Evolutionary conservation across 2,888 invertebrate species (phyloP).

Genomic region (Andrena bucephala): DNA sequence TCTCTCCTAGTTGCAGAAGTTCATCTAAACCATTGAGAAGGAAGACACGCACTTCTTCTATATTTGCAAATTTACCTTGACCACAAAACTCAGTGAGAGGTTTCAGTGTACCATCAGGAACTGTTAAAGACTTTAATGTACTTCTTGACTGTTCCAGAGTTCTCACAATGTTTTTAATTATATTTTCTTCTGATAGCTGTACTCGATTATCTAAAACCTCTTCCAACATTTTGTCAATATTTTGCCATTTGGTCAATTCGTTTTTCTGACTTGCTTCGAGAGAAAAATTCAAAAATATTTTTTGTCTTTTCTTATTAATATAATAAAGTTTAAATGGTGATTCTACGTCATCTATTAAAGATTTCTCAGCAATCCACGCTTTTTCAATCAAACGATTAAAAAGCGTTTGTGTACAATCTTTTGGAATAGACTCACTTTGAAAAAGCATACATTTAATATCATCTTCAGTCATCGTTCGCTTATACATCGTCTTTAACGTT

Average conservation of each 20-base stretch:
- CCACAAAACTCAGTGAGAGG: slow-evolving; percentile 42
- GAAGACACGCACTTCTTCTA: slow-evolving; percentile 64
- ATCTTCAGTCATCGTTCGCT: neutral
- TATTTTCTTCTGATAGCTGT: neutral
- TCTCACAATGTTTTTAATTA: neutral
- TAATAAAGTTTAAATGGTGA: neutral
- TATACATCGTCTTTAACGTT: neutral
- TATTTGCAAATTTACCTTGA: slow-evolving; percentile 35
- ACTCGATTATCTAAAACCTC: neutral
- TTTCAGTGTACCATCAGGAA: slow-evolving; percentile 47
- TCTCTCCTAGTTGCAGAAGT: slow-evolving; percentile 61
- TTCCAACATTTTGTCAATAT: slow-evolving; percentile 5
- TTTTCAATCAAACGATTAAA: neutral
- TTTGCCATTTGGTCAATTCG: neutral
- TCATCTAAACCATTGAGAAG: slow-evolving; percentile 66
- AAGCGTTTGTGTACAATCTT: neutral
- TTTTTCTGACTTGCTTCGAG: neutral
- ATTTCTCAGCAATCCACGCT: too few species aligned
- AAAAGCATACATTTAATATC: neutral
- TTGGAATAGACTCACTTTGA: neutral
- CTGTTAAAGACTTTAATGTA: slow-evolving; percentile 13
- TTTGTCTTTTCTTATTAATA: neutral
- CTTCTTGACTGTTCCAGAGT: slow-evolving; percentile 16
- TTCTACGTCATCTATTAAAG: too few species aligned
- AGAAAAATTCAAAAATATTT: neutral